Evolutionary conservation across 2,797 vertebrate species (phyloP), one percentile per base, ranked within the genome.

Genomic region (Pangasius larnaudii): DNA sequence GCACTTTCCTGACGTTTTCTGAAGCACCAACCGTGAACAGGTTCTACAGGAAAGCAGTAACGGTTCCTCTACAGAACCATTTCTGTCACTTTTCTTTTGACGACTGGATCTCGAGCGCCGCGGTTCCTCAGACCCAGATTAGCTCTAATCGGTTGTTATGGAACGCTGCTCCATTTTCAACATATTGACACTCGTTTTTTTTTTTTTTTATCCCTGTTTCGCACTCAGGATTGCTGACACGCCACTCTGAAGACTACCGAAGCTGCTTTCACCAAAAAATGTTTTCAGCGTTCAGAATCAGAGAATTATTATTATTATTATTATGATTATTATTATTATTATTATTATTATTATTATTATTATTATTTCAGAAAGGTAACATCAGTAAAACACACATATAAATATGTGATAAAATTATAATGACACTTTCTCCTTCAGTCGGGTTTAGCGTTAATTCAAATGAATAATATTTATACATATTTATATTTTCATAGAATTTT

Each of bases 81-180:
- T 51, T n/a, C 74, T 51, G 11, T 77, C 39, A 10, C 46, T 6
- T n/a, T 18, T 18, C 16, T 51, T n/a, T 18, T 75, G 46, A 24
- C 11, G 24, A 14, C 24, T n/a, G 42, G 11, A 75, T 75, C 42
- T 7, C 39, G 0, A 27, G 72, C 74, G 51, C 46, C 46, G 5
- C 13, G 36, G 71, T 86, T 87, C 33, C 58, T 85, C 86, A 88
- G 83, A 86, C 71, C 86, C 81, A 88, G 86, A 87, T 91, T 84
- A 58, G 74, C 85, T 80, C 85, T 88, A 75, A 88, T 81, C 84
- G 56, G 72, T 88, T 90, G 85, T 89, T 88, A 89, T 85, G 79
- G 85, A 89, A 85, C 61, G 30, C 42, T 61, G 74, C 74, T 89
- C 82, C 39, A 89, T 84, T 89, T 88, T 69, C 30, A 82, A 77